Conservation (phyloP, 1,140 invertebrate species). For the Zaprionus lachaisei region DNA sequence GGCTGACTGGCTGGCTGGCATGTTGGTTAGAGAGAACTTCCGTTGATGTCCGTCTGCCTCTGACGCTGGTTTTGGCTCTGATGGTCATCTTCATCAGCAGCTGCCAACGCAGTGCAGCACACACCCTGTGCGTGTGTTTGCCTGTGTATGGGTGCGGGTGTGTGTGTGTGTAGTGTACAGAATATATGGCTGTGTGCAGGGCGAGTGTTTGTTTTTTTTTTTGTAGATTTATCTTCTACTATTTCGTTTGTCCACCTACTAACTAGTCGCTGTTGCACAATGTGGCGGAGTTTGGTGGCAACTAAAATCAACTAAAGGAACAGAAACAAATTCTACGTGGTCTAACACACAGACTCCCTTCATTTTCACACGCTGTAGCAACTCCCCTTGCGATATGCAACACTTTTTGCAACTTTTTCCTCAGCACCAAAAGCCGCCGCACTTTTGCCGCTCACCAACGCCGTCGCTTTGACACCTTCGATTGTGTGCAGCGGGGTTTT, state of each 20-base stretch:
- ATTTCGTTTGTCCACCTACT: constrained; percentile 69
- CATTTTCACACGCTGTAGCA: constrained; percentile 68
- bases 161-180: constrained; percentile 17
- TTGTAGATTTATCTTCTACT: constrained; percentile 51
- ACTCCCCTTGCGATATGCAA: constrained; percentile 78
- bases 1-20: constrained; percentile 43
- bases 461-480: constrained; percentile 77
- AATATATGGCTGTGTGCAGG: constrained; percentile 15
- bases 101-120: constrained; percentile 50
- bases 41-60: constrained; percentile 56
- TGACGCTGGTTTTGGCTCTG: constrained; percentile 55
- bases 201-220: constrained; percentile 43
- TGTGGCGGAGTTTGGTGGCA: constrained; percentile 9
- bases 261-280: constrained; percentile 57
- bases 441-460: constrained; percentile 65
- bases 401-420: constrained; percentile 54
- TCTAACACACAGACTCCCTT: constrained; percentile 38
- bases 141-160: constrained; percentile 18
- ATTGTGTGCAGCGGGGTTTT: constrained; percentile 76
- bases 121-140: constrained; percentile 47
- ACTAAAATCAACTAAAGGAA: constrained; percentile 57
- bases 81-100: constrained; percentile 78
- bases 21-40: constrained; percentile 79
- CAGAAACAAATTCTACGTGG: constrained; percentile 58
- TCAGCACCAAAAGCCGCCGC: constrained; percentile 73